Evolutionary conservation across 2,888 invertebrate species (phyloP), one percentile per base, ranked within the genome.

Genomic region (Doris montereyensis): DNA sequence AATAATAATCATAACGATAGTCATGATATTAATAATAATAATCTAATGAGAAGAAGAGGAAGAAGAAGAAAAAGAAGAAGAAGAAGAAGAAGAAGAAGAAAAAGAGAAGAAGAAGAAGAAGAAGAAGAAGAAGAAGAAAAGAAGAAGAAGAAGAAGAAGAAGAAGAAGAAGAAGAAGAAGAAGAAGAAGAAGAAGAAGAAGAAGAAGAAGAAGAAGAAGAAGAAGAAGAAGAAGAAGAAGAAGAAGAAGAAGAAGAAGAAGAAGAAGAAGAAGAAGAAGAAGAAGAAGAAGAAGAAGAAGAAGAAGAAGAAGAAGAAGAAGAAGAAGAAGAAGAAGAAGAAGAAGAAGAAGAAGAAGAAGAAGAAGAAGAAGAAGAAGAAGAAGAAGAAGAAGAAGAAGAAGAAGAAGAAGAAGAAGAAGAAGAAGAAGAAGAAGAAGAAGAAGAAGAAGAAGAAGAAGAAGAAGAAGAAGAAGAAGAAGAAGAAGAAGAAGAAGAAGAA

Each of bases 361-460:
- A 41, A 17, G 17, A 17, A 41, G 52, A 41, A 41, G 17, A 41
- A 17, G 17, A 41, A 17, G 17, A 17, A 41, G 52, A 41, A 17
- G 17, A 17, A 41, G 52, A 41, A 17, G 17, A 41, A 41, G 17
- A 41, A 17, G 17, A 41, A 35, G 35, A 71, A 32, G 34, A n/a
- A 32, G 0, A 68, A 32, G 32, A 34, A 32, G 1, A 67, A 28
- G 28, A 28, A 28, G 13, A 67, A 28, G 30, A 28, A 67, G 17
- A 32, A 32, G 34, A 34, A 70, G 70, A 70, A 32, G 34, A 32
- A 70, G 34, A 70, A 28, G 52, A 41, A 41, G 52, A 41, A 41
- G 52, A 41, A 41, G 52, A 41, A 41, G 17, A 41, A 41, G 52
- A 41, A 41, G 17, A 41, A 41, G 52, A 41, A 41, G 52, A 41